Evolutionary conservation across 92 coral and sea anemone genomes (phyloP).

Genomic region (Pocillopora meandrina): DNA sequence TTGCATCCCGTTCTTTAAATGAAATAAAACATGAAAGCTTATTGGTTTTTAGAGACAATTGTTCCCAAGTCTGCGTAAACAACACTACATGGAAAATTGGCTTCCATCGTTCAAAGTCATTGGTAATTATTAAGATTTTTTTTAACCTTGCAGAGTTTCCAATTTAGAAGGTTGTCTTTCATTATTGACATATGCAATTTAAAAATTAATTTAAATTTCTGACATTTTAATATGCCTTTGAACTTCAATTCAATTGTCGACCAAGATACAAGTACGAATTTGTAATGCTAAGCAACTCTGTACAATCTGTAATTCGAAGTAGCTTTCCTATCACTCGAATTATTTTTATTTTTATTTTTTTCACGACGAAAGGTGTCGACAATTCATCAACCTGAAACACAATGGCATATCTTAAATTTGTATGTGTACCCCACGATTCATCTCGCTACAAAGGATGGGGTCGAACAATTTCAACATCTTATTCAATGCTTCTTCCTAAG

Average conservation of each 20-base stretch:
- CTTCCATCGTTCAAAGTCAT: neutral
- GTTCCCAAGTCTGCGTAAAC: neutral
- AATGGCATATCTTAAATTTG: too few relatives aligned
- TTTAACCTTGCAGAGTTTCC: neutral
- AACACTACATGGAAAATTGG: neutral
- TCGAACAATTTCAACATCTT: too few relatives aligned
- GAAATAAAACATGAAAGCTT: neutral
- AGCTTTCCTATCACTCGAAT: too few relatives aligned
- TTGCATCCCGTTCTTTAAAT: neutral
- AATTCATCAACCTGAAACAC: too few relatives aligned
- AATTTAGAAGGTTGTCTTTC: neutral
- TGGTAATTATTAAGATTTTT: constrained; percentile 2
- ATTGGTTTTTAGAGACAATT: constrained; percentile 5
- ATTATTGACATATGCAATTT: constrained; percentile 4
- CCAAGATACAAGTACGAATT: neutral
- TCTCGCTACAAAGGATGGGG: too few relatives aligned
- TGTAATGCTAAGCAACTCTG: too few relatives aligned
- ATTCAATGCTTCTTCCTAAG: too few relatives aligned
- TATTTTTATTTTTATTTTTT: too few relatives aligned
- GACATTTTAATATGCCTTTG: constrained; percentile 24
- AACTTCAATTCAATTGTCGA: constrained; percentile 17
- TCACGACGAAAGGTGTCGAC: too few relatives aligned
- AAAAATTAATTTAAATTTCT: neutral
- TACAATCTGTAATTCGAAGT: too few relatives aligned
- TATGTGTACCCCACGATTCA: too few relatives aligned